phyloP scores from a whole-genome alignment of 2,888 invertebrate species.

The Drosophila meridionalis region DNA sequence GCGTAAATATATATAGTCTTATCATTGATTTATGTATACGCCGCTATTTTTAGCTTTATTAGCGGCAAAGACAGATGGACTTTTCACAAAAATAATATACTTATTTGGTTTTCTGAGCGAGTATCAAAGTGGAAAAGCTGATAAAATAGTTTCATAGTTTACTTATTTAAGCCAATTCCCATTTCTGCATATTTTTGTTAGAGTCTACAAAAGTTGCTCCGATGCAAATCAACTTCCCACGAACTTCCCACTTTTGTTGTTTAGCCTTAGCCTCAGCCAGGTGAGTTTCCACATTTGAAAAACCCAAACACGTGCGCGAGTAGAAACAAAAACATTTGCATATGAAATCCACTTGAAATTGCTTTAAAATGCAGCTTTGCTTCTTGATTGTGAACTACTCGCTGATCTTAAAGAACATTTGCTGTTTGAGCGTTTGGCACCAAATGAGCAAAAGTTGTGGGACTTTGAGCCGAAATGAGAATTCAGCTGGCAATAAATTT shows the following conservation, averaged over 20 bases:
- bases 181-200: neutral
- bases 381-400: neutral
- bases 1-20: no score
- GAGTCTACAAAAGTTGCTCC: conserved; percentile 1
- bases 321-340: conserved; percentile 35
- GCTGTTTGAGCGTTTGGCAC: neutral
- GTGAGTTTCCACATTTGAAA: neutral
- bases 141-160: neutral
- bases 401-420: conserved; percentile 8
- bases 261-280: neutral
- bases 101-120: neutral
- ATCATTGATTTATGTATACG: no score
- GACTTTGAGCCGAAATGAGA: conserved; percentile 42
- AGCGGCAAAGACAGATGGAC: no score
- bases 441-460: conserved; percentile 5
- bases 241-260: neutral
- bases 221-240: neutral
- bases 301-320: conserved; percentile 50
- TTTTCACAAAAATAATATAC: neutral
- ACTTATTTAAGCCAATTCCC: neutral
- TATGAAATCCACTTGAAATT: conserved; percentile 24
- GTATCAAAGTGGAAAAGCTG: neutral
- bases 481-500: conserved; percentile 54
- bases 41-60: no score
- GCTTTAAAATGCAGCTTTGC: conserved; percentile 3